A percentile compares a stretch with the other conserved stretches of the same genome.
Evolutionary conservation across 2,888 invertebrate species (phyloP).

Genomic region (Chrysopilus asiliformis): DNA sequence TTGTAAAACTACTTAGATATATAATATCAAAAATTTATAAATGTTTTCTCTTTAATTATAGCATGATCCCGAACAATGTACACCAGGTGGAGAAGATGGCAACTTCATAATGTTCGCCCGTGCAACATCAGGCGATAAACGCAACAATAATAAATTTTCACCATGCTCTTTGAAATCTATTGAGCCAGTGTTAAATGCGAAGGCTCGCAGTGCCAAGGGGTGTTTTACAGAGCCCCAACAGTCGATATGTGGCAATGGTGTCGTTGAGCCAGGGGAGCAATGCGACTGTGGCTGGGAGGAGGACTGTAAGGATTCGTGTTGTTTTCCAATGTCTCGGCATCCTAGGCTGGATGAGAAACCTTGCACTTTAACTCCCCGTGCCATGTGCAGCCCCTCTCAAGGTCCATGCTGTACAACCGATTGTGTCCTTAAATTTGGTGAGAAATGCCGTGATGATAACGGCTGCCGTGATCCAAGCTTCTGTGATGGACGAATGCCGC

Average conservation of each 20-base stretch:
- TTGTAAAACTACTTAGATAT: no score
- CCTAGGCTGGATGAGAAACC: slow-evolving; percentile 66
- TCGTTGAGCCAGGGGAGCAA: slow-evolving; percentile 92
- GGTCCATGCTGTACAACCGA: slow-evolving; percentile 91
- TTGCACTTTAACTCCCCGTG: slow-evolving; percentile 66
- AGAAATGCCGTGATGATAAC: slow-evolving; percentile 84
- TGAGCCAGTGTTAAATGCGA: slow-evolving; percentile 81
- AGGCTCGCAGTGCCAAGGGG: slow-evolving; percentile 78
- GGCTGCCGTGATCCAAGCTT: slow-evolving; percentile 87
- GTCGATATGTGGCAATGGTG: slow-evolving; percentile 95
- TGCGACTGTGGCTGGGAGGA: slow-evolving; percentile 99
- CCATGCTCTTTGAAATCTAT: slow-evolving; percentile 87
- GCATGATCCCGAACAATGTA: slow-evolving; percentile 92
- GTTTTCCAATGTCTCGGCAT: slow-evolving; percentile 76
- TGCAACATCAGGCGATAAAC: slow-evolving; percentile 94
- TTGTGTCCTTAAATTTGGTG: slow-evolving; percentile 71
- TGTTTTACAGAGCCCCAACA: slow-evolving; percentile 90
- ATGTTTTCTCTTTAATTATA: slow-evolving; percentile 31
- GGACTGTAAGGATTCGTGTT: slow-evolving; percentile 88
- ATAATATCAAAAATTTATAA: slow-evolving; percentile 1
- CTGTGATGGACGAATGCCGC: slow-evolving; percentile 78
- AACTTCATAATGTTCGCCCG: slow-evolving; percentile 99
- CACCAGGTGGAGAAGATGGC: slow-evolving; percentile 90
- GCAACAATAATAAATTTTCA: slow-evolving; percentile 95
- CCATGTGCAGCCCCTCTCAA: slow-evolving; percentile 40